Base-by-base conservation (phyloP, 1,140 invertebrate species). In the Drosophila neocordata region DNA sequence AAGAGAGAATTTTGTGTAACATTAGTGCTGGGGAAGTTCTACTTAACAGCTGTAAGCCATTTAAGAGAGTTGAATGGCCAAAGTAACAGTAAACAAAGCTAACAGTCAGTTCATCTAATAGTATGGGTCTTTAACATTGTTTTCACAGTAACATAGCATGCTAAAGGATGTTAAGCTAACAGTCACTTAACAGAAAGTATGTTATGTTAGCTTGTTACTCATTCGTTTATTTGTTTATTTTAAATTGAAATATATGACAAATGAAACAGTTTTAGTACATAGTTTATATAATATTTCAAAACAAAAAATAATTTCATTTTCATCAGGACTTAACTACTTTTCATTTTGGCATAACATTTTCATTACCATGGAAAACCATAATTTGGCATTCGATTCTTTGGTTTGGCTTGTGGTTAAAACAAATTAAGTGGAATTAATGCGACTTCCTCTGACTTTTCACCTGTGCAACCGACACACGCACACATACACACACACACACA, bases 401-500 rank as follows among this genome's bases (percentile, higher is more conserved):
- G 75, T 69, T 84, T 77, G 27, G 2, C 7, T 71, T 85, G 81
- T 71, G 81, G 81, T 85, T 77, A 80, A 84, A 80, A 71, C 81
- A 85, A 85, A 85, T 85, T 85, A 85, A 85, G 81, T 80, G 81
- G 81, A 85, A 85, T 85, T 85, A 85, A 85, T 85, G 74, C 69
- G 76, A 52, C 61, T 74, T 63, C 66, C 73, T 73, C 77, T 85
- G 81, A 71, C 81, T 85, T 85, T 85, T 84, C 80, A 84, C 76
- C 80, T 84, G 76, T 84, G 76, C 81, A 85, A 73, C 76, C 59
- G 44, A 41, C 59, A 74, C 15, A 41, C 35, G 35, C 22, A 13
- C 53, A 13, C 27, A 31, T 6, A 31, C 27, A 6, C 27, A 6
- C 27, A 31, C 3, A 48, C 20, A 15, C 34, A n/a, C 38, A 31